A percentile compares a stretch with the other conserved stretches of the same genome.
Evolutionary conservation across 2,888 invertebrate genomes (phyloP).

Genomic region (Lampropteryx suffumata): DNA sequence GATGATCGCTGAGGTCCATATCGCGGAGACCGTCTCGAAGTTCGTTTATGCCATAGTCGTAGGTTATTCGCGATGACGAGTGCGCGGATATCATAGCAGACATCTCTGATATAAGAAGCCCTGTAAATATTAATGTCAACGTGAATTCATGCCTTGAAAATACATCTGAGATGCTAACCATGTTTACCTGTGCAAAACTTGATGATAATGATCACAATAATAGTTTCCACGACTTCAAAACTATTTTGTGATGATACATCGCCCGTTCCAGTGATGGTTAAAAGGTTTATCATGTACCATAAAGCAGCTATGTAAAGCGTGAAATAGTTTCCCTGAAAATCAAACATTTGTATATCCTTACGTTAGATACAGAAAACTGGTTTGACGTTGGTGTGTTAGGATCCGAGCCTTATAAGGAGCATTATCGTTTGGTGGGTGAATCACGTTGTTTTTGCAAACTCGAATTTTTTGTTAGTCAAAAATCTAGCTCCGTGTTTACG

Average conservation of each 20-base stretch:
- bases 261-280: constrained; percentile 79
- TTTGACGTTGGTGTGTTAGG: background rate
- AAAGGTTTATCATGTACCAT: constrained; percentile 77
- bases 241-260: constrained; percentile 74
- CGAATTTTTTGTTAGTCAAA: background rate
- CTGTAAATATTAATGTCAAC: constrained; percentile 38
- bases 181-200: constrained; percentile 75
- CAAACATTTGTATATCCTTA: background rate
- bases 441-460: constrained; percentile 1
- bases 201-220: constrained; percentile 70
- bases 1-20: constrained; percentile 74
- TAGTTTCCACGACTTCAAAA: constrained; percentile 75
- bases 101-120: constrained; percentile 79
- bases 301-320: constrained; percentile 70
- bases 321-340: constrained; percentile 61
- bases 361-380: background rate
- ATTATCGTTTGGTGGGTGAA: background rate
- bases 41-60: constrained; percentile 77
- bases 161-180: background rate
- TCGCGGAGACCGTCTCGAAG: constrained; percentile 74
- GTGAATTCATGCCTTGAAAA: no score
- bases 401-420: constrained; percentile 1
- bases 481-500: no score
- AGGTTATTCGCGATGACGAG: constrained; percentile 75
- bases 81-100: constrained; percentile 78